phyloP scores from a whole-genome alignment of 2,888 invertebrate genomes.

The Flabesymbios commensalis region DNA sequence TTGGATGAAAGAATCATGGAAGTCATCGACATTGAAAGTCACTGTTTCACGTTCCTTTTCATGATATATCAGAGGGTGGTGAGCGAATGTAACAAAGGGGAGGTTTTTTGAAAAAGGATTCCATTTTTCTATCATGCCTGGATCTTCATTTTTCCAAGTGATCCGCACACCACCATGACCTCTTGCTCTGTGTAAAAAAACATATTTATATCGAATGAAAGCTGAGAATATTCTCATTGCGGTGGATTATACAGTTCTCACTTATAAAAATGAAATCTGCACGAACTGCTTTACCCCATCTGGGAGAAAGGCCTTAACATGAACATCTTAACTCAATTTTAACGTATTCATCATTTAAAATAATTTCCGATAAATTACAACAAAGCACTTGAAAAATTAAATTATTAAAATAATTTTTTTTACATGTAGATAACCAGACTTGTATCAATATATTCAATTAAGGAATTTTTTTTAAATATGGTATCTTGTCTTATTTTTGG shows the following conservation, averaged over 20 bases:
- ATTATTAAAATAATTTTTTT: too few species aligned
- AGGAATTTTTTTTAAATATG: too few species aligned
- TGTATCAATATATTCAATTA: too few species aligned
- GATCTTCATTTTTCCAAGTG: constrained; percentile 74
- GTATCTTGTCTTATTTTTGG: too few species aligned
- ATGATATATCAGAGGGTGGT: constrained; percentile 70
- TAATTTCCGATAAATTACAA: too few species aligned
- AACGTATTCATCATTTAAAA: too few species aligned
- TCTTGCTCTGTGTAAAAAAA: constrained; percentile 68
- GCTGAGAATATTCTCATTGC: background rate
- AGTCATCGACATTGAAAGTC: constrained; percentile 62
- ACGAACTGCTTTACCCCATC: background rate
- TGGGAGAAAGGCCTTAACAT: too few species aligned
- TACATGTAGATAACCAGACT: too few species aligned
- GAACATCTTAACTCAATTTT: too few species aligned
- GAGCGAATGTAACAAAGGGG: constrained; percentile 78
- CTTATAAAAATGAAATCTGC: background rate
- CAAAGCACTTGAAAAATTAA: too few species aligned
- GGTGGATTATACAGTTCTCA: background rate
- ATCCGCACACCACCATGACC: constrained; percentile 74
- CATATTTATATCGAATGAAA: background rate
- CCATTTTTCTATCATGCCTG: constrained; percentile 71
- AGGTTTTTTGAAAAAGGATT: constrained; percentile 81
- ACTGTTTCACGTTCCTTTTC: constrained; percentile 56
- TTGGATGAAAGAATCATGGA: constrained; percentile 53